Evolutionary conservation across 2,888 invertebrate genomes (phyloP).

Genomic region (Dilophus febrilis): DNA sequence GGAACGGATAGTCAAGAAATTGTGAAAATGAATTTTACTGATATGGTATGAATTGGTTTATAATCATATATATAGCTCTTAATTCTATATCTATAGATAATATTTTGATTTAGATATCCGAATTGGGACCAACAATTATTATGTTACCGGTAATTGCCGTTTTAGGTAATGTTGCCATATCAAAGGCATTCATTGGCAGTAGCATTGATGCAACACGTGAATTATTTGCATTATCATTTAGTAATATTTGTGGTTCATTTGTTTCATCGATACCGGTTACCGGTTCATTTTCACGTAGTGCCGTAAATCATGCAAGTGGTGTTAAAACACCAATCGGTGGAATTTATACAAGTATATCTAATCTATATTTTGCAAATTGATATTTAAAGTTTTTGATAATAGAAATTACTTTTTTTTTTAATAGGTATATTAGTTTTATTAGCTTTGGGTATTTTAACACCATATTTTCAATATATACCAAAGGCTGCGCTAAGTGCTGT

Average conservation of each 20-base stretch:
- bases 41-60: slow-evolving; percentile 18
- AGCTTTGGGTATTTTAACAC: slow-evolving; percentile 70
- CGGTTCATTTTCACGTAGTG: slow-evolving; percentile 76
- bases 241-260: slow-evolving; percentile 76
- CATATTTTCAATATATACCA: slow-evolving; percentile 78
- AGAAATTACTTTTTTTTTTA: slow-evolving; percentile 14
- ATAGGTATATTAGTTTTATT: slow-evolving; percentile 60
- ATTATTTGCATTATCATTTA: slow-evolving; percentile 64
- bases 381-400: neutral
- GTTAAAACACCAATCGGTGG: slow-evolving; percentile 81
- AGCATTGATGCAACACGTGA: slow-evolving; percentile 83
- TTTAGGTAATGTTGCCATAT: slow-evolving; percentile 86
- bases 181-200: slow-evolving; percentile 78
- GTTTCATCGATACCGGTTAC: slow-evolving; percentile 82
- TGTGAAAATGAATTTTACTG: slow-evolving; percentile 18
- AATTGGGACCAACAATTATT: slow-evolving; percentile 69
- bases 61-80: neutral
- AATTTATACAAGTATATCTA: slow-evolving; percentile 47
- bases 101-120: slow-evolving; percentile 47
- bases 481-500: slow-evolving; percentile 81
- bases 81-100: no score
- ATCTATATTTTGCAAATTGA: slow-evolving; percentile 9
- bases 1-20: slow-evolving; percentile 18
- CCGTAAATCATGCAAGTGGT: slow-evolving; percentile 90
- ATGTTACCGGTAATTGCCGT: slow-evolving; percentile 81